Conservation (phyloP, 2,888 invertebrate genomes). For the Lampropteryx suffumata region DNA sequence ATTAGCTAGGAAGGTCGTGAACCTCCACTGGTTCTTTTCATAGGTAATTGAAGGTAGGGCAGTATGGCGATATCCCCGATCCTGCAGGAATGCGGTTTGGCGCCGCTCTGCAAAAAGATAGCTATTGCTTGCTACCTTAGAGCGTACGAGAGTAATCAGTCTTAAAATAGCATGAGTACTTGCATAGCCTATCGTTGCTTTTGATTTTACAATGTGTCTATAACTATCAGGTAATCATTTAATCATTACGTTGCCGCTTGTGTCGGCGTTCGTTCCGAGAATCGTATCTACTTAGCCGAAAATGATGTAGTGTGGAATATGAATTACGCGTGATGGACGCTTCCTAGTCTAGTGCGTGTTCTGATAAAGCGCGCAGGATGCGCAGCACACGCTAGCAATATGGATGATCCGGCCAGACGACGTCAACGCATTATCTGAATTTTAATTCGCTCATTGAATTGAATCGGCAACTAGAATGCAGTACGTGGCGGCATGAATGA, state of each 20-base stretch:
- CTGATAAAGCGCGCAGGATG: slow-evolving; percentile 58
- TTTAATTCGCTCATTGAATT: slow-evolving; percentile 73
- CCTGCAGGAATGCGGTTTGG: slow-evolving; percentile 76
- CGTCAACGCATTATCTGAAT: slow-evolving; percentile 66
- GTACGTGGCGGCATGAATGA: slow-evolving; percentile 60
- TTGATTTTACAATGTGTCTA: slow-evolving; percentile 16
- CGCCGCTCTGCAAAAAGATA: slow-evolving; percentile 73
- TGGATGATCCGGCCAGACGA: slow-evolving; percentile 71
- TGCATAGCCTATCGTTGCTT: slow-evolving; percentile 25
- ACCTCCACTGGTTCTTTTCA: slow-evolving; percentile 62
- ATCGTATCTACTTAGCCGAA: slow-evolving; percentile 1
- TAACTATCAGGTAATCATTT: slow-evolving; percentile 8
- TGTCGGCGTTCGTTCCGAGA: background rate
- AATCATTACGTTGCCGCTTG: background rate
- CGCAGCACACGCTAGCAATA: slow-evolving; percentile 65
- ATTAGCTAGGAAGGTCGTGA: slow-evolving; percentile 54
- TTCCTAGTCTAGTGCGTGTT: slow-evolving; percentile 66
- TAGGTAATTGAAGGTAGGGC: slow-evolving; percentile 64
- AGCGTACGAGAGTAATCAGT: slow-evolving; percentile 44
- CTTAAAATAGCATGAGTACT: slow-evolving; percentile 50
- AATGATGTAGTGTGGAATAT: slow-evolving; percentile 3
- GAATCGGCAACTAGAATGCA: slow-evolving; percentile 68
- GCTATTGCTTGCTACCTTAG: slow-evolving; percentile 49
- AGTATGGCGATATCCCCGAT: slow-evolving; percentile 70
- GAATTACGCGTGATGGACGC: slow-evolving; percentile 47